Conservation (phyloP, 2,797 vertebrate species). For the Epinephelus awoara region DNA sequence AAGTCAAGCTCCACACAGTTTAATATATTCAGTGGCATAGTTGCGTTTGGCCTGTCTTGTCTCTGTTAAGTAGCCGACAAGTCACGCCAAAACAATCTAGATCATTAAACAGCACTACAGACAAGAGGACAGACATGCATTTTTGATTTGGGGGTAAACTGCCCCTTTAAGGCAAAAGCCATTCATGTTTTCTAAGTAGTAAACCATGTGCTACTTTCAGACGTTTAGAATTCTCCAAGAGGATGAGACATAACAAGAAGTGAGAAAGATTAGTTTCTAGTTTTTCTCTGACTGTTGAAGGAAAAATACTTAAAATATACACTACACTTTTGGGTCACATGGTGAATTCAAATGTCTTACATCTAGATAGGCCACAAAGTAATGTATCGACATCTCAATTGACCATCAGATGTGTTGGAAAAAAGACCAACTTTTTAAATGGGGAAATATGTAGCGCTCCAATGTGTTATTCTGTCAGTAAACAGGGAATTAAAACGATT, state of each 20-base stretch:
- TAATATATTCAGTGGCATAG: no score
- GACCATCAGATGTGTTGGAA: background rate
- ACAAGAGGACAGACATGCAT: no score
- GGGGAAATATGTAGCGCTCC: background rate
- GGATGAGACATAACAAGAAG: background rate
- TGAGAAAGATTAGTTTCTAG: background rate
- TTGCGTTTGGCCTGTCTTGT: no score
- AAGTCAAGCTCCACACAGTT: no score
- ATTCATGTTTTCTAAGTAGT: background rate
- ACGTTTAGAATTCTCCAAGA: background rate
- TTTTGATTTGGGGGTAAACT: no score
- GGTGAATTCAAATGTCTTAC: background rate
- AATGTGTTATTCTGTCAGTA: background rate
- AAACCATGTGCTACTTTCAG: background rate
- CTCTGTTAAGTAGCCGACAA: no score
- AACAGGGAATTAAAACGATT: background rate
- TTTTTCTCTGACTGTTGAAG: background rate
- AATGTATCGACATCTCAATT: background rate
- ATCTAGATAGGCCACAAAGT: background rate
- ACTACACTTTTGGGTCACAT: background rate
- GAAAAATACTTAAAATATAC: background rate
- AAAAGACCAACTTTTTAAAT: background rate
- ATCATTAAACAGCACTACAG: no score
- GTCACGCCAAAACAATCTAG: no score
- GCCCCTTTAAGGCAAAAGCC: background rate